Evolutionary conservation across 2,888 invertebrate genomes (phyloP).

Genomic region (Pristionchus fissidentatus): DNA sequence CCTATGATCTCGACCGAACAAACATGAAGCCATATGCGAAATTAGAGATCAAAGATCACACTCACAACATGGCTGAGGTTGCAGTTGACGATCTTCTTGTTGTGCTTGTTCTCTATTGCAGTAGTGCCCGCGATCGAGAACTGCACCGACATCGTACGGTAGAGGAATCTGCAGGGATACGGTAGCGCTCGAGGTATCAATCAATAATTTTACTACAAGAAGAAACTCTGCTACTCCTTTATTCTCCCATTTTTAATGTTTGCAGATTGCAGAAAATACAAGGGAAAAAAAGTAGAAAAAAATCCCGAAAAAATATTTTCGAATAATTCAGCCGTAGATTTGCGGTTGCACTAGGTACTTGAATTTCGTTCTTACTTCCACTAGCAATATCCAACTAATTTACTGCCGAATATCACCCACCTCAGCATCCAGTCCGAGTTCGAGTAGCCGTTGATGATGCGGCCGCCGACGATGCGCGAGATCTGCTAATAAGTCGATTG

Average conservation of each 20-base stretch:
- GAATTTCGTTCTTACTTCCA: neutral
- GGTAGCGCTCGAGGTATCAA: neutral
- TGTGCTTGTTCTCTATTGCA: slow-evolving; percentile 77
- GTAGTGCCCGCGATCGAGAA: slow-evolving; percentile 81
- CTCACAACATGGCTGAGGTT: slow-evolving; percentile 80
- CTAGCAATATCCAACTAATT: neutral
- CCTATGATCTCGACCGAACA: too few species aligned
- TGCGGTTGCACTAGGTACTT: too few species aligned
- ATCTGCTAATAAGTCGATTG: slow-evolving; percentile 56
- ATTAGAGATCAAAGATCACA: neutral
- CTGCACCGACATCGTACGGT: slow-evolving; percentile 81
- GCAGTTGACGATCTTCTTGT: slow-evolving; percentile 80
- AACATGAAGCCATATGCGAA: too few species aligned
- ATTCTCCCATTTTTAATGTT: too few species aligned
- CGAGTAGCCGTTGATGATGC: slow-evolving; percentile 83
- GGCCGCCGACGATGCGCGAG: slow-evolving; percentile 80
- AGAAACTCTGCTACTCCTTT: slow-evolving; percentile 23
- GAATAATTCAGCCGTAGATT: too few species aligned
- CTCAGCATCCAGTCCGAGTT: slow-evolving; percentile 82
- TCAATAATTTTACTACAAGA: slow-evolving; percentile 1
- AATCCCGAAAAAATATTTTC: too few species aligned
- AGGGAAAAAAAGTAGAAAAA: too few species aligned
- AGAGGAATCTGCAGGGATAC: slow-evolving; percentile 78
- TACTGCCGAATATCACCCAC: slow-evolving; percentile 59
- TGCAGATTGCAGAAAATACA: too few species aligned